These are phyloP conservation scores for Cyaniris semiargus DNA, from an alignment of 2,888 invertebrate species.

Conservation along the genomic window DNA sequence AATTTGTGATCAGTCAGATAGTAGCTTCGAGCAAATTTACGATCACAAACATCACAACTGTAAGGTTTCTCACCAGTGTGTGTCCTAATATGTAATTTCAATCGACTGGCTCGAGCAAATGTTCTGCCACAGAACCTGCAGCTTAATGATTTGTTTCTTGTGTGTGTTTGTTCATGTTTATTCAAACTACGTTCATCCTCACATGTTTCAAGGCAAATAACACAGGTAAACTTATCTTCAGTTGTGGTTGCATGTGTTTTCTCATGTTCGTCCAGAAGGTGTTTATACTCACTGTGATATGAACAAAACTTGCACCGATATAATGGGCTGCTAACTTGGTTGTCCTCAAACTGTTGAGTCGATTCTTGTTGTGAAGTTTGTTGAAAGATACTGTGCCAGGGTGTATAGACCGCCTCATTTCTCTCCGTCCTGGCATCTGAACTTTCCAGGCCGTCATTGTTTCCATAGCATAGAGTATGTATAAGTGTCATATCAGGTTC, in stretches of 20 bases:
- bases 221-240: background rate
- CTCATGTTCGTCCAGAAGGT: constrained; percentile 1
- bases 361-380: background rate
- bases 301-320: constrained; percentile 7
- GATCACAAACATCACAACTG: constrained; percentile 22
- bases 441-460: background rate
- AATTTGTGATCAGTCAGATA: constrained; percentile 21
- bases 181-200: background rate
- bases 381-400: background rate
- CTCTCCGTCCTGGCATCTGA: background rate
- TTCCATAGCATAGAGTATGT: background rate
- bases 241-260: background rate
- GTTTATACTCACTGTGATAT: background rate
- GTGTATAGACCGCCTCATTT: background rate
- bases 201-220: background rate
- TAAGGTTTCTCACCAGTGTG: constrained; percentile 29
- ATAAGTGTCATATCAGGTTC: constrained; percentile 19
- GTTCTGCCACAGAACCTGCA: background rate
- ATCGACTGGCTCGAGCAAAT: background rate
- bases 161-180: constrained; percentile 19
- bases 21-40: constrained; percentile 18
- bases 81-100: constrained; percentile 16
- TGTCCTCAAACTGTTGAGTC: background rate
- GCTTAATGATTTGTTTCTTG: background rate
- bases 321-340: background rate